phyloP scores from a whole-genome alignment of 2,888 invertebrate species.

The Zaprionus lineosus region DNA sequence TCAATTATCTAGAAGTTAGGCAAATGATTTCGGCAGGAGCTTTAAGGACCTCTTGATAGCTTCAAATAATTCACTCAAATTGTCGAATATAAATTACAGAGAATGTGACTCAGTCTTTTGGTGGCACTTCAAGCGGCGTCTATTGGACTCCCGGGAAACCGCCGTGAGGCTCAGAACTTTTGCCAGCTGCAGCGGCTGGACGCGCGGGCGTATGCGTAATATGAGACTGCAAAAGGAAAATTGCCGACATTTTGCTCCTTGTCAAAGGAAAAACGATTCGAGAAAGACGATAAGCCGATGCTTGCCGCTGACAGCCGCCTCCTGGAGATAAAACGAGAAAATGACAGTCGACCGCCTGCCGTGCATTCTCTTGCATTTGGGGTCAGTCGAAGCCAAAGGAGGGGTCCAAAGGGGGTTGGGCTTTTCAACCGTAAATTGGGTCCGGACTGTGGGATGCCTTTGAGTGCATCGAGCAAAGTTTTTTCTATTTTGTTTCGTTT shows the following conservation, averaged over 20 bases:
- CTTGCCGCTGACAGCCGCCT: constrained; percentile 42
- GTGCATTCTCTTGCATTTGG: constrained; percentile 47
- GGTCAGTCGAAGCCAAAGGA: constrained; percentile 42
- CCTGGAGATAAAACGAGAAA: constrained; percentile 17
- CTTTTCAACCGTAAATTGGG: too few relatives aligned
- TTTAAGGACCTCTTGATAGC: too few relatives aligned
- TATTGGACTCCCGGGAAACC: too few relatives aligned
- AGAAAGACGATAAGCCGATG: constrained; percentile 31
- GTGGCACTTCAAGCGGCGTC: too few relatives aligned
- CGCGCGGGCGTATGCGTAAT: constrained; percentile 49
- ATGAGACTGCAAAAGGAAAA: constrained; percentile 32
- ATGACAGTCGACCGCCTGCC: constrained; percentile 26
- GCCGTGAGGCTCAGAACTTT: too few relatives aligned
- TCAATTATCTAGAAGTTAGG: too few relatives aligned
- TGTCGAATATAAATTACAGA: too few relatives aligned
- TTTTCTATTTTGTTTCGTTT: too few relatives aligned
- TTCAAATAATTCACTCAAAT: too few relatives aligned
- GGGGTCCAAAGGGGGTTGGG: too few relatives aligned
- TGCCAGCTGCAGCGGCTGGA: constrained; percentile 2
- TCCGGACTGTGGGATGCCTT: constrained; percentile 1
- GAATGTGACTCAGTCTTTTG: too few relatives aligned
- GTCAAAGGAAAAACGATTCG: constrained; percentile 36
- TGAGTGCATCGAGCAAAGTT: constrained; percentile 26
- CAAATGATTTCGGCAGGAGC: too few relatives aligned
- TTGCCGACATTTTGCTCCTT: constrained; percentile 32